Percentiles rank a stretch among this genome's conserved stretches.
Conservation (phyloP, 2,113 vertebrate species). For the Coregonus clupeaformis region DNA sequence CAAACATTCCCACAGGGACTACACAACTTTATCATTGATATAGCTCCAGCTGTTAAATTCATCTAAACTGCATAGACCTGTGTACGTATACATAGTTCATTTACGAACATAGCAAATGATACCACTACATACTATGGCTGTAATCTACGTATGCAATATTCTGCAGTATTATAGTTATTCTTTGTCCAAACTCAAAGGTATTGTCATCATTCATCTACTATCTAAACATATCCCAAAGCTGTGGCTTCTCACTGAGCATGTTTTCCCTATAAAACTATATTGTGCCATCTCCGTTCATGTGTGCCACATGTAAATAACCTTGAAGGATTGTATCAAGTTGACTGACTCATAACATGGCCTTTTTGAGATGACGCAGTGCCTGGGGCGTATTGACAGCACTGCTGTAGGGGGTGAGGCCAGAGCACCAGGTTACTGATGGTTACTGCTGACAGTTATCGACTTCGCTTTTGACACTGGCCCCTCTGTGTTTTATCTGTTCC, state of each 20-base stretch:
- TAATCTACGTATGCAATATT: too few relatives aligned
- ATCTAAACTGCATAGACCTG: neutral
- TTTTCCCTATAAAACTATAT: neutral
- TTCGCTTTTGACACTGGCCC: neutral
- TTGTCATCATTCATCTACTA: neutral
- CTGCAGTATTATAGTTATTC: neutral
- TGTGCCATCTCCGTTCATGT: neutral
- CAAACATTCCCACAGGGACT: neutral
- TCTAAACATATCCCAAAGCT: neutral
- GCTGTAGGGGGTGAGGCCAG: slow-evolving; percentile 12
- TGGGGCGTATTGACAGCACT: slow-evolving; percentile 11
- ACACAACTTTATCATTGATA: neutral
- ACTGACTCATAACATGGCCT: slow-evolving; percentile 2
- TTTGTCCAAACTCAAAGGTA: neutral
- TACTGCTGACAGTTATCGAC: slow-evolving; percentile 30
- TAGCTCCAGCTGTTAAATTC: neutral
- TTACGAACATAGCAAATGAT: neutral
- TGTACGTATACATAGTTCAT: neutral
- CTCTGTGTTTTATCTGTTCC: slow-evolving; percentile 7
- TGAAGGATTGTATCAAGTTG: neutral
- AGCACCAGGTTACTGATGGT: slow-evolving; percentile 23
- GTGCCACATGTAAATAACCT: neutral
- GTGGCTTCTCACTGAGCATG: neutral
- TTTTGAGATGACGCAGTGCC: slow-evolving; percentile 6
- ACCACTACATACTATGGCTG: too few relatives aligned